phyloP scores from a whole-genome alignment of 2,888 invertebrate genomes.

The Chrysolina oricalcia region DNA sequence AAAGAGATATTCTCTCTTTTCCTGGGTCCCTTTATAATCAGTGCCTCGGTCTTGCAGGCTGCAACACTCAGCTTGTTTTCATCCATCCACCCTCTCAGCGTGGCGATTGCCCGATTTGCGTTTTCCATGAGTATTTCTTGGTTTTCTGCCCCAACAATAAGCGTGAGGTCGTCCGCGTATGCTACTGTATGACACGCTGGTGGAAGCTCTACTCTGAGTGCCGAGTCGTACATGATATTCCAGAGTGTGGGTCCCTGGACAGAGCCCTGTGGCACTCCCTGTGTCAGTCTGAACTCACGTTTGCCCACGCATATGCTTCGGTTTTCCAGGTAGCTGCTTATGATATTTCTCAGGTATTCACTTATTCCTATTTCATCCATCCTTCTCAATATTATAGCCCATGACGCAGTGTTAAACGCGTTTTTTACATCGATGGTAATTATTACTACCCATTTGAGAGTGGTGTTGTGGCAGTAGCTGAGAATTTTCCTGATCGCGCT shows the following conservation, averaged over 20 bases:
- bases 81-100: neutral
- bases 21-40: neutral
- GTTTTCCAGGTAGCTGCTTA: no score
- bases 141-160: neutral
- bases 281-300: no score
- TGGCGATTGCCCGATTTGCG: neutral
- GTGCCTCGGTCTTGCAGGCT: neutral
- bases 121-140: neutral
- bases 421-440: no score
- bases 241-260: neutral
- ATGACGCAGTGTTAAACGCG: no score
- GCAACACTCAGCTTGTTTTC: neutral
- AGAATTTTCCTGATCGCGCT: neutral
- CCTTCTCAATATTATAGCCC: no score
- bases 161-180: neutral
- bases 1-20: neutral
- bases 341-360: no score
- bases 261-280: neutral
- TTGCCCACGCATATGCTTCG: no score
- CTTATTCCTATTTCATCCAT: no score
- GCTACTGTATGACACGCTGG: neutral
- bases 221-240: neutral
- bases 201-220: neutral
- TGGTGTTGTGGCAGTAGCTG: constrained; percentile 14
- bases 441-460: no score